phyloP scores from a whole-genome alignment of 2,113 vertebrate species.

The Elephantulus edwardii region DNA sequence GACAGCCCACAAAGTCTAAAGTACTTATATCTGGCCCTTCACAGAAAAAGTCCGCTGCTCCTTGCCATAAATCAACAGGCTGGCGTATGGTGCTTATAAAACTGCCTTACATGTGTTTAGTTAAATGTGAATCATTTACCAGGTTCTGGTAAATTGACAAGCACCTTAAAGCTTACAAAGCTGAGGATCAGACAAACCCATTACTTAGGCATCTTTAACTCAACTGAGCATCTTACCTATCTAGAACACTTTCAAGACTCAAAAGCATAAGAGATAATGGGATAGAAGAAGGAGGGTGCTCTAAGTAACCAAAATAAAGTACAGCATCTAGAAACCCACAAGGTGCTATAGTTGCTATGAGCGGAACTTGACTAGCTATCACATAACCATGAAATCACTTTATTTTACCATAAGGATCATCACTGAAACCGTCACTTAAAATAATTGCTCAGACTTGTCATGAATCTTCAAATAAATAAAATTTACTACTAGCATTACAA shows the following conservation, averaged over 20 bases:
- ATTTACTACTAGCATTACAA: not conserved
- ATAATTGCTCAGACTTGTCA: not conserved
- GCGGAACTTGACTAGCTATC: not conserved
- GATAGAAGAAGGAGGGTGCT: too few relatives aligned
- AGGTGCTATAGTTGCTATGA: too few relatives aligned
- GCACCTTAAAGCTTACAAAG: not conserved
- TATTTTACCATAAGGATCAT: not conserved
- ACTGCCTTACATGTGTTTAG: too few relatives aligned
- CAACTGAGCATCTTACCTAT: not conserved
- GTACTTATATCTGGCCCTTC: not conserved
- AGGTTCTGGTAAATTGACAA: not conserved
- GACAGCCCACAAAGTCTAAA: not conserved
- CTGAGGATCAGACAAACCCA: not conserved
- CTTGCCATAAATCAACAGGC: not conserved
- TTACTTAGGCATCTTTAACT: not conserved
- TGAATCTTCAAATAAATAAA: conserved; percentile 5
- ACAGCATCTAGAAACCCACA: too few relatives aligned
- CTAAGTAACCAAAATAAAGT: too few relatives aligned
- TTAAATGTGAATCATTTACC: not conserved
- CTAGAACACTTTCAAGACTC: not conserved
- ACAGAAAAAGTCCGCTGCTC: not conserved
- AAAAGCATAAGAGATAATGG: not conserved
- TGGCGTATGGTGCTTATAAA: not conserved
- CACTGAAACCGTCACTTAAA: not conserved
- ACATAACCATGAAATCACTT: not conserved